A percentile compares a stretch with the other conserved stretches of the same genome.
These are phyloP conservation scores for Coremacera marginata DNA, from an alignment of 2,888 invertebrate genomes.

Conservation along the genomic window DNA sequence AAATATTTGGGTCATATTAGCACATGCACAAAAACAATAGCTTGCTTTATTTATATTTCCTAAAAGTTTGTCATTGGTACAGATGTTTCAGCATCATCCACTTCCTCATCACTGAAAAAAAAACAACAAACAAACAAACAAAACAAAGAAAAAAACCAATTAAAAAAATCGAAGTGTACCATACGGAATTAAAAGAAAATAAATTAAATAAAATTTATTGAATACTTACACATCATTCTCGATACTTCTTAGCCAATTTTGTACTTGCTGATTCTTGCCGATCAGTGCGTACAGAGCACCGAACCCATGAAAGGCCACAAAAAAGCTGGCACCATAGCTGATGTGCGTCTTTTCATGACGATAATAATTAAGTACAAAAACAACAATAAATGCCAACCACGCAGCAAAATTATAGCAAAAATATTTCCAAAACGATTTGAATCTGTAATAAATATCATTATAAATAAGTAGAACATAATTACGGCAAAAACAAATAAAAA, in stretches of 20 bases:
- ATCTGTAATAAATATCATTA: constrained; percentile 37
- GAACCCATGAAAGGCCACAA: constrained; percentile 59
- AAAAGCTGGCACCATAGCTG: constrained; percentile 61
- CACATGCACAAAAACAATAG: neutral
- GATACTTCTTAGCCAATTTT: constrained; percentile 55
- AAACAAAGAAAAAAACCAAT: constrained; percentile 1
- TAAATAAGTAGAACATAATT: neutral
- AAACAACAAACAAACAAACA: constrained; percentile 17
- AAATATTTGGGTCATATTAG: neutral
- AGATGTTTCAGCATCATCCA: constrained; percentile 58
- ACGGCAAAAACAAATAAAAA: neutral
- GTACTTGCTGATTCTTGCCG: constrained; percentile 60
- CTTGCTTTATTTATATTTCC: neutral
- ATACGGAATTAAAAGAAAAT: too few relatives aligned
- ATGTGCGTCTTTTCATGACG: constrained; percentile 57
- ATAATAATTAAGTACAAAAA: constrained; percentile 60
- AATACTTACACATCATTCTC: constrained; percentile 53
- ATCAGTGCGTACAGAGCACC: constrained; percentile 58
- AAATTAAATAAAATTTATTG: neutral
- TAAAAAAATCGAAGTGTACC: neutral
- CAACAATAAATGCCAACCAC: constrained; percentile 56
- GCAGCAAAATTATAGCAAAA: constrained; percentile 56
- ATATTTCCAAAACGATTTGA: constrained; percentile 61
- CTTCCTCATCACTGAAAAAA: constrained; percentile 51
- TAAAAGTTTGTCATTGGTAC: constrained; percentile 56